phyloP scores from a whole-genome alignment of 2,888 invertebrate species.

The Caenorhabditis afra region DNA sequence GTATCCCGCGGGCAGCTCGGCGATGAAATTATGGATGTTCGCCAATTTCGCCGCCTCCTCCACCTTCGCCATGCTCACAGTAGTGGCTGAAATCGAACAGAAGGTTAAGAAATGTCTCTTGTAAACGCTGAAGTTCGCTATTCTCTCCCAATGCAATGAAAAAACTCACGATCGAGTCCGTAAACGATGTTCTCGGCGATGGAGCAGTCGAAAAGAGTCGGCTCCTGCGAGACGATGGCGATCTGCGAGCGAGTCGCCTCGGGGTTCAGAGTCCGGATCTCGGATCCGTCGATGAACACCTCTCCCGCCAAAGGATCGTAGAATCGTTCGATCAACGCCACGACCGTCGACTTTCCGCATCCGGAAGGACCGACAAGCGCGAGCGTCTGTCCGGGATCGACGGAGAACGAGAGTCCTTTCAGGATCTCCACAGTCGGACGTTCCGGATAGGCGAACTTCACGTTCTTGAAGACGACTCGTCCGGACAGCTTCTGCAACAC shows the following conservation, averaged over 20 bases:
- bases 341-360: slow-evolving; percentile 82
- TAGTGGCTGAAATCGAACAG: slow-evolving; percentile 58
- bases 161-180: slow-evolving; percentile 71
- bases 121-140: too few relatives aligned
- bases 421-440: slow-evolving; percentile 74
- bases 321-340: slow-evolving; percentile 86
- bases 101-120: too few relatives aligned
- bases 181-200: slow-evolving; percentile 79
- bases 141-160: too few relatives aligned
- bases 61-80: slow-evolving; percentile 79
- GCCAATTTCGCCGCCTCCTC: slow-evolving; percentile 81
- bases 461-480: slow-evolving; percentile 70
- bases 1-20: slow-evolving; percentile 81
- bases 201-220: slow-evolving; percentile 84
- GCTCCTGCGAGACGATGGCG: slow-evolving; percentile 94
- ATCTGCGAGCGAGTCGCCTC: slow-evolving; percentile 87
- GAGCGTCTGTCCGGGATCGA: slow-evolving; percentile 62
- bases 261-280: slow-evolving; percentile 81
- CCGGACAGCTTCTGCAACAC: slow-evolving; percentile 69
- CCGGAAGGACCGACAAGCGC: slow-evolving; percentile 81
- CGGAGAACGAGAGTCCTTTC: slow-evolving; percentile 62
- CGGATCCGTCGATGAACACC: slow-evolving; percentile 82
- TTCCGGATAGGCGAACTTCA: slow-evolving; percentile 81
- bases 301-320: slow-evolving; percentile 87
- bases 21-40: slow-evolving; percentile 82